Base-by-base conservation (phyloP, 2,113 vertebrate genomes). In the Himantopus leucocephalus region DNA sequence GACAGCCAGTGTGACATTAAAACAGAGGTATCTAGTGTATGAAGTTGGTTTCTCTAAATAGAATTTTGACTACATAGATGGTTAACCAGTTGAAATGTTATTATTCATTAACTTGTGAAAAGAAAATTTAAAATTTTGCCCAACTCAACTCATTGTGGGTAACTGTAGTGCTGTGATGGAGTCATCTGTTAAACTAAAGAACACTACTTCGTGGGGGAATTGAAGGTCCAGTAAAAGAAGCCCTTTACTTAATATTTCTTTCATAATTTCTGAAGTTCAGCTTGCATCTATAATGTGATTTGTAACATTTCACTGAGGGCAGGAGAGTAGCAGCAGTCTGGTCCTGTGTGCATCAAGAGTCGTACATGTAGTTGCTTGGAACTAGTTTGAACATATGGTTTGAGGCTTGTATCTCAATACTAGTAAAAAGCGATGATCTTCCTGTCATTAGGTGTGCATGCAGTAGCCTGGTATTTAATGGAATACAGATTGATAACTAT, bases 291-390 rank as follows among this genome's bases (percentile, higher is more conserved):
- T 82, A 27, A 26, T 48, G 5, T 34, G 39, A n/a, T 17, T 23
- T 27, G 22, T 53, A 55, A 41, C 14, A 11, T n/a, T 73, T 92
- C 29, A 23, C 1, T 2, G 6, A 14, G 11, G 8, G 2, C 1
- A 2, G 11, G 18, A 43, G 8, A 7, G 6, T 45, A 66, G 55
- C 35, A 75, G 37, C 32, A 34, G 34, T 82, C 62, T 85, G 18
- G 11, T 70, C 78, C 55, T 41, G 8, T 21, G 23, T 81, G 26
- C 39, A 27, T 67, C 34, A n/a, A 35, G 60, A 73, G 15, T 63
- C 0, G 0, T 68, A 14, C 37, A 0, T 45, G 12, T 10, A 68
- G 53, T 53, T 81, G 8, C 1, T 0, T 47, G 41, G 26, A 84
- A 50, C 32, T 77, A 15, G 37, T 87, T 53, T 72, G 66, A 92